Percentiles rank a stretch among this genome's conserved stretches.
Conservation (phyloP, 2,113 vertebrate genomes). For the Polypterus bichir region DNA sequence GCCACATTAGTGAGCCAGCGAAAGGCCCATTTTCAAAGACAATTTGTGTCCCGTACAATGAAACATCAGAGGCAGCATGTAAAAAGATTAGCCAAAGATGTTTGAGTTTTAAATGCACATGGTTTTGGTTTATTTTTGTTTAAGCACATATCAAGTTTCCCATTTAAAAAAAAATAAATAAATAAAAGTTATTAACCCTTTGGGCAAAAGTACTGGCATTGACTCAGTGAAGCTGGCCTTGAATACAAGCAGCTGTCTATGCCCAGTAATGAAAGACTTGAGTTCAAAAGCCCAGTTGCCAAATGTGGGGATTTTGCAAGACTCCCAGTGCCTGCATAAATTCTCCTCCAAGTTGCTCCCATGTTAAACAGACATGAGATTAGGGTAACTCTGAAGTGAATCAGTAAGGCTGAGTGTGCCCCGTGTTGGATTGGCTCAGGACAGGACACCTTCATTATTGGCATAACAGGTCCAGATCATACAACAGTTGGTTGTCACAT, state of each 20-base stretch:
- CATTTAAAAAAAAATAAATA: not conserved
- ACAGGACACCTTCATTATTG: too few species aligned
- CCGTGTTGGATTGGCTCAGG: too few species aligned
- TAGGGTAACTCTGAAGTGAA: too few species aligned
- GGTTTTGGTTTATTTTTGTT: not conserved
- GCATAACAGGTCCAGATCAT: too few species aligned
- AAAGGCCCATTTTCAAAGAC: conserved; percentile 6
- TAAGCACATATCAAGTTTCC: conserved; percentile 5
- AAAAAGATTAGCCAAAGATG: conserved; percentile 2
- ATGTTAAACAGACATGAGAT: too few species aligned
- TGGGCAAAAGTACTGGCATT: not conserved
- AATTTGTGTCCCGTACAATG: conserved; percentile 3
- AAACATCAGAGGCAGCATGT: conserved; percentile 4
- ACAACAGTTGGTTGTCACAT: too few species aligned
- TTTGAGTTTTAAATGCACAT: conserved; percentile 16
- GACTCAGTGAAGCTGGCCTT: not conserved
- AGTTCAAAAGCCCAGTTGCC: too few species aligned
- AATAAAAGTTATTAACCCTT: not conserved
- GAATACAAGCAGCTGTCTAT: not conserved
- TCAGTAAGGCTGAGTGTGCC: too few species aligned
- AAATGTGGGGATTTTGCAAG: too few species aligned
- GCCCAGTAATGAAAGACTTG: not conserved
- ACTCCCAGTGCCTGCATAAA: too few species aligned
- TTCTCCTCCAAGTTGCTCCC: too few species aligned
- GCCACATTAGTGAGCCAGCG: not conserved